Percentiles rank a stretch among this genome's conserved stretches.
These are phyloP conservation scores for Trachelus iudaicus DNA, from an alignment of 2,888 invertebrate genomes.

Conservation along the genomic window DNA sequence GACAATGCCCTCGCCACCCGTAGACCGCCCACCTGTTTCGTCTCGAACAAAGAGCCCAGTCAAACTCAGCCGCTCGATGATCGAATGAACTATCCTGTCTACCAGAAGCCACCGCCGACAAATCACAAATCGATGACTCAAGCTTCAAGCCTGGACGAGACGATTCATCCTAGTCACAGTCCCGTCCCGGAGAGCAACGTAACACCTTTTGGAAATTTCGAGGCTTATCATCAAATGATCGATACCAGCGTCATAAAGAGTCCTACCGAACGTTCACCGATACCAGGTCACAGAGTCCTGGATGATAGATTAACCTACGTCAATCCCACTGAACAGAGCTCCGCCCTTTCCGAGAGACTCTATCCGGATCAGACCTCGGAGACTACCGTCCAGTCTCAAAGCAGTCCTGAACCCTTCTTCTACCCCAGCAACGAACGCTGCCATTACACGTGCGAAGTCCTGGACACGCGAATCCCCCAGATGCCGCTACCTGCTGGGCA, in stretches of 20 bases:
- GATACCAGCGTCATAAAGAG: not conserved
- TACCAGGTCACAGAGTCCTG: constrained; percentile 36
- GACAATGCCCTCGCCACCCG: constrained; percentile 12
- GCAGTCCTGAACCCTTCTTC: constrained; percentile 54
- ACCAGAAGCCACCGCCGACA: constrained; percentile 3
- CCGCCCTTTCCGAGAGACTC: constrained; percentile 32
- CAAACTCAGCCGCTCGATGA: not conserved
- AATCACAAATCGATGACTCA: not conserved
- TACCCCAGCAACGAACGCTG: constrained; percentile 54
- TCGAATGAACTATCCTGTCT: not conserved
- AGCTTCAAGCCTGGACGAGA: constrained; percentile 24
- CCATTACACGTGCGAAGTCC: constrained; percentile 60
- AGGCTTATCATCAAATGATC: constrained; percentile 41
- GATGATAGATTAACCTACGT: constrained; percentile 47
- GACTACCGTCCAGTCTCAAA: constrained; percentile 37
- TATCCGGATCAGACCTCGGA: constrained; percentile 37
- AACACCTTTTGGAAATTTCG: constrained; percentile 32
- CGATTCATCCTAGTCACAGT: constrained; percentile 50
- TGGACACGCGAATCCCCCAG: constrained; percentile 51
- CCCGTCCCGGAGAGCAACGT: constrained; percentile 36
- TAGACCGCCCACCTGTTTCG: constrained; percentile 8
- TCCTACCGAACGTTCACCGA: constrained; percentile 24
- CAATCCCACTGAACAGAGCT: constrained; percentile 29
- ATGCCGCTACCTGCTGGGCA: constrained; percentile 8
- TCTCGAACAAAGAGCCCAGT: constrained; percentile 5